Percentiles rank a stretch among this genome's conserved stretches.
Evolutionary conservation across 2,888 invertebrate species (phyloP).

Genomic region (Margaritifera margaritifera): DNA sequence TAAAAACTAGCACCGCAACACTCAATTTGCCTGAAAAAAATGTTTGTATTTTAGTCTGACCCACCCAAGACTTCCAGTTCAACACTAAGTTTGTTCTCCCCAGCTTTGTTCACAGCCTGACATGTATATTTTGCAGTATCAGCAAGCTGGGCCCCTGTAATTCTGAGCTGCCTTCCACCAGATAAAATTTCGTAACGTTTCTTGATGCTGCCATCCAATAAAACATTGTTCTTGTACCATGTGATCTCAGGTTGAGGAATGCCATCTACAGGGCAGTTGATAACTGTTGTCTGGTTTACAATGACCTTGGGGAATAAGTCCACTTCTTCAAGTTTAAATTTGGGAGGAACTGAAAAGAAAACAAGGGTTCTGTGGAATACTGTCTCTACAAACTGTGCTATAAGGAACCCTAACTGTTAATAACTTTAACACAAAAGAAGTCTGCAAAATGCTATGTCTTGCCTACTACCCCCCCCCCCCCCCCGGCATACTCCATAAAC

Average conservation of each 20-base stretch:
- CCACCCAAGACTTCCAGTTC: conserved; percentile 59
- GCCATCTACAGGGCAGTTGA: conserved; percentile 69
- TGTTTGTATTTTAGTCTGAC: not conserved
- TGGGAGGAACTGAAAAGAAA: conserved; percentile 62
- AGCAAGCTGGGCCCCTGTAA: conserved; percentile 56
- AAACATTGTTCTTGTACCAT: conserved; percentile 65
- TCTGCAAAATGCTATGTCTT: too few relatives aligned
- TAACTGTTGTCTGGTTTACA: conserved; percentile 58
- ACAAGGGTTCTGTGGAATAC: not conserved
- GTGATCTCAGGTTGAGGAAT: conserved; percentile 64
- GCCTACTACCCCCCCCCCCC: too few relatives aligned
- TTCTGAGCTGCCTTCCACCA: conserved; percentile 60
- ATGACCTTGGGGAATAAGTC: conserved; percentile 56
- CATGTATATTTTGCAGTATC: conserved; percentile 71
- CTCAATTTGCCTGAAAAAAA: too few relatives aligned
- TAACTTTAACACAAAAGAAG: too few relatives aligned
- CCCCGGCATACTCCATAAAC: too few relatives aligned
- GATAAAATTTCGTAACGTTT: conserved; percentile 55
- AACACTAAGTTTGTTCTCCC: conserved; percentile 66
- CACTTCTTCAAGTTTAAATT: conserved; percentile 51
- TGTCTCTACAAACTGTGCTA: too few relatives aligned
- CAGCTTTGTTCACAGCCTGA: conserved; percentile 74
- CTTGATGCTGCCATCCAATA: conserved; percentile 49
- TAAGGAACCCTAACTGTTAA: too few relatives aligned
- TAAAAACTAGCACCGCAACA: not conserved